A percentile compares a stretch with the other conserved stretches of the same genome.
Evolutionary conservation across 2,113 vertebrate species (phyloP).

Genomic region (Marcusenius ussheri): DNA sequence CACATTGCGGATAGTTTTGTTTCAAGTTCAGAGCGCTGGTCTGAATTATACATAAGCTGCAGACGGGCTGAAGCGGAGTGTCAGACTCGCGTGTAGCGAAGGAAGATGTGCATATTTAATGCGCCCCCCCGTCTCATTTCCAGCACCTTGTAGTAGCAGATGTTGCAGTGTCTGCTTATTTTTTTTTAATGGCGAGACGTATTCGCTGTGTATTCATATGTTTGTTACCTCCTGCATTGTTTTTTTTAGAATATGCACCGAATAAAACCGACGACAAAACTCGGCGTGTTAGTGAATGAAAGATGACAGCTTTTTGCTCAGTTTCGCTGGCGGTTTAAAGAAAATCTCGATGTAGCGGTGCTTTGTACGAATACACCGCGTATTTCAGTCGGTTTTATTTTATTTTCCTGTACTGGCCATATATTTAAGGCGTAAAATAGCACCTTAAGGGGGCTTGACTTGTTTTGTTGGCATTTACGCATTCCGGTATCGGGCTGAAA

Average conservation of each 20-base stretch:
- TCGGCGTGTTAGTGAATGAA: not conserved
- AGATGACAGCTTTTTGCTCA: not conserved
- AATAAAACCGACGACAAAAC: not conserved
- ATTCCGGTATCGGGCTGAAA: not conserved
- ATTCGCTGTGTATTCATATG: not conserved
- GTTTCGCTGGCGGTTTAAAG: not conserved
- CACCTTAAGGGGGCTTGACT: not conserved
- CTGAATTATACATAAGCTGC: not conserved
- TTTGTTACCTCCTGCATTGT: not conserved
- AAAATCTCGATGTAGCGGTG: not conserved
- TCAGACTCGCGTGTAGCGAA: not conserved
- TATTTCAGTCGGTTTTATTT: not conserved
- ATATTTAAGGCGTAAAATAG: not conserved
- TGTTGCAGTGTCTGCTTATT: not conserved
- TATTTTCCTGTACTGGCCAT: not conserved
- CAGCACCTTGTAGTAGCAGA: not conserved
- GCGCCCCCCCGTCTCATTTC: not conserved
- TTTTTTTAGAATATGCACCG: not conserved
- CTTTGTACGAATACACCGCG: not conserved
- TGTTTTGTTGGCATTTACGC: not conserved
- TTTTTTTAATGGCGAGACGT: not conserved
- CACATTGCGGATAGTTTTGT: constrained; percentile 1
- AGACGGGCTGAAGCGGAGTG: not conserved
- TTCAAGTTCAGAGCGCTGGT: not conserved
- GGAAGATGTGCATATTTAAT: constrained; percentile 10